A percentile compares a stretch with the other conserved stretches of the same genome.
Evolutionary conservation across 2,888 invertebrate genomes (phyloP).

Genomic region (Ypsolopha scabrella): DNA sequence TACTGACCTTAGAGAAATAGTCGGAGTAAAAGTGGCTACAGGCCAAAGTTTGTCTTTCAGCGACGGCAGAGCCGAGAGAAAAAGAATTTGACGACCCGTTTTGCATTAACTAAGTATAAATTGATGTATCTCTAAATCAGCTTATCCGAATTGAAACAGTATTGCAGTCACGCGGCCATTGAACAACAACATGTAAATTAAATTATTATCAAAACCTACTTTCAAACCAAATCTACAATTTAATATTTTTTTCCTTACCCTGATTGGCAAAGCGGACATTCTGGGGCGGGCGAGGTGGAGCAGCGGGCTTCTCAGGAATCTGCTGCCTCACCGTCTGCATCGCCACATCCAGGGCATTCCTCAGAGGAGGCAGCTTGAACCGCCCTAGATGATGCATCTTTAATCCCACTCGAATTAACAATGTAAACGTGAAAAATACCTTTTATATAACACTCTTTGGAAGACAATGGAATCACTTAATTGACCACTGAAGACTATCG

Average conservation of each 20-base stretch:
- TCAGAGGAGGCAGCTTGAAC: slow-evolving; percentile 77
- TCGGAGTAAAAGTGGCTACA: too few species aligned
- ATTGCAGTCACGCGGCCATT: not conserved
- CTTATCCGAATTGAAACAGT: not conserved
- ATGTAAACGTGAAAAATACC: too few species aligned
- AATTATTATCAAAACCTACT: not conserved
- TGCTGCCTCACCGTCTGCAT: slow-evolving; percentile 85
- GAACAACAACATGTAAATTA: not conserved
- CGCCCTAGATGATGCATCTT: slow-evolving; percentile 63
- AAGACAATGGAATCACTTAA: too few species aligned
- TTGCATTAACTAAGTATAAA: too few species aligned
- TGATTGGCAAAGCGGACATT: slow-evolving; percentile 66
- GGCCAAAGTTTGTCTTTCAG: too few species aligned
- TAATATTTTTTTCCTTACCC: slow-evolving; percentile 30
- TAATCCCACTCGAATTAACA: not conserved
- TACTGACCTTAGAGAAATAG: too few species aligned
- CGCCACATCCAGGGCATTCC: slow-evolving; percentile 84
- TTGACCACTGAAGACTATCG: not conserved
- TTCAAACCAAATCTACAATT: not conserved
- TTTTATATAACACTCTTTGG: too few species aligned
- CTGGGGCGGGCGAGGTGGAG: slow-evolving; percentile 59
- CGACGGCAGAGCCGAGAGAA: too few species aligned
- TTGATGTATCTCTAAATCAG: too few species aligned
- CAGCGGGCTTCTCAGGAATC: slow-evolving; percentile 76
- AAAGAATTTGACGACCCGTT: too few species aligned